phyloP scores from a whole-genome alignment of 1,140 invertebrate species.

The Ostrea edulis region DNA sequence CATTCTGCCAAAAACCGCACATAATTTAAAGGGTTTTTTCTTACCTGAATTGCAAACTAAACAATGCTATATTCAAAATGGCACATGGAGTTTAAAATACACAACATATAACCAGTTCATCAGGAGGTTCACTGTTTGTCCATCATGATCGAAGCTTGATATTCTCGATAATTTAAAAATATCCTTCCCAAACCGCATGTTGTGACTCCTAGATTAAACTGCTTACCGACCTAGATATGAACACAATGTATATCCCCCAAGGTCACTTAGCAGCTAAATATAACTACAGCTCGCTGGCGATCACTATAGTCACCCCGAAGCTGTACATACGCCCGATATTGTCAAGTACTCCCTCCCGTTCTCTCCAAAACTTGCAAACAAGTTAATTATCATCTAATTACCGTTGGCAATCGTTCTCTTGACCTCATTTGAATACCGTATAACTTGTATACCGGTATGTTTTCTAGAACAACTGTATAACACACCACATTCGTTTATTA shows the following conservation, averaged over 20 bases:
- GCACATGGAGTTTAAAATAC: neutral
- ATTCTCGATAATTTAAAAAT: neutral
- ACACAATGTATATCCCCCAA: neutral
- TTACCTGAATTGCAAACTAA: neutral
- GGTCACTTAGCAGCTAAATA: neutral
- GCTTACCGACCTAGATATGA: slow-evolving; percentile 21
- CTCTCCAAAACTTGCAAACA: neutral
- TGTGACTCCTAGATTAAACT: slow-evolving; percentile 4
- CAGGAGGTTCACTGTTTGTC: neutral
- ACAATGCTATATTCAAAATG: slow-evolving; percentile 1
- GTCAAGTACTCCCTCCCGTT: neutral
- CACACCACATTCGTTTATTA: neutral
- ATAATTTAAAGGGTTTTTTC: neutral
- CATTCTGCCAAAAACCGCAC: neutral
- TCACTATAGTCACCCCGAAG: neutral
- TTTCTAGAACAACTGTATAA: neutral
- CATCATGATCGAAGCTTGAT: neutral
- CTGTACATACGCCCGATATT: neutral
- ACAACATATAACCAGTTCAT: neutral
- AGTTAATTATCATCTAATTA: neutral
- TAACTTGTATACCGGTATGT: neutral
- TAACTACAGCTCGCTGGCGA: neutral
- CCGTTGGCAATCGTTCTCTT: neutral
- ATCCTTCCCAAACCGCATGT: neutral
- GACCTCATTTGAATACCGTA: neutral